Evolutionary conservation across 2,797 vertebrate genomes (phyloP).

Genomic region (Dryobates pubescens): DNA sequence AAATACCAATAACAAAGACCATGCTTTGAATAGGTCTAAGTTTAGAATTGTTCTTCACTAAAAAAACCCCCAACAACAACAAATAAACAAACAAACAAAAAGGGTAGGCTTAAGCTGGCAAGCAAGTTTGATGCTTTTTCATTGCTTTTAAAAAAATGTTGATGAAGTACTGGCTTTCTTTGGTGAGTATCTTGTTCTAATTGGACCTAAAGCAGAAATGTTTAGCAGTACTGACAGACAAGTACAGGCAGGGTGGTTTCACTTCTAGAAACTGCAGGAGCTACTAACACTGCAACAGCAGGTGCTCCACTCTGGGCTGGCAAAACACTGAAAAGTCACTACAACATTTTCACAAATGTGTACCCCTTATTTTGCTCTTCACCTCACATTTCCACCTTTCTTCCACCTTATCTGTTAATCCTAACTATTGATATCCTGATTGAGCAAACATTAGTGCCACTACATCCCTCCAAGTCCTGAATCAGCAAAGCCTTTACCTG

Average conservation of each 20-base stretch:
- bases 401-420: neutral
- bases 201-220: neutral
- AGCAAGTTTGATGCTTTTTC: neutral
- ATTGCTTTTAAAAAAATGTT: neutral
- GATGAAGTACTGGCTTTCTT: neutral
- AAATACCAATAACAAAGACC: neutral
- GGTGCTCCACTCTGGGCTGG: slow-evolving; percentile 2
- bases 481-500: neutral
- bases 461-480: neutral
- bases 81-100: neutral
- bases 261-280: slow-evolving; percentile 12
- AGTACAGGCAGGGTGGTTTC: neutral
- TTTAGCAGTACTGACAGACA: slow-evolving; percentile 20
- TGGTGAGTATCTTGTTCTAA: neutral
- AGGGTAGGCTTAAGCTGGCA: neutral
- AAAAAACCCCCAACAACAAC: neutral
- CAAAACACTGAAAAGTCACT: neutral
- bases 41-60: neutral
- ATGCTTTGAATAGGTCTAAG: neutral
- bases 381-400: neutral
- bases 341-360: neutral
- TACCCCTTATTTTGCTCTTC: neutral
- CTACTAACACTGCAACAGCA: neutral
- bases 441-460: neutral
- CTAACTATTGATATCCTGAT: neutral